Evolutionary conservation across 2,888 invertebrate genomes (phyloP).

Genomic region (Stenodera caucasica): DNA sequence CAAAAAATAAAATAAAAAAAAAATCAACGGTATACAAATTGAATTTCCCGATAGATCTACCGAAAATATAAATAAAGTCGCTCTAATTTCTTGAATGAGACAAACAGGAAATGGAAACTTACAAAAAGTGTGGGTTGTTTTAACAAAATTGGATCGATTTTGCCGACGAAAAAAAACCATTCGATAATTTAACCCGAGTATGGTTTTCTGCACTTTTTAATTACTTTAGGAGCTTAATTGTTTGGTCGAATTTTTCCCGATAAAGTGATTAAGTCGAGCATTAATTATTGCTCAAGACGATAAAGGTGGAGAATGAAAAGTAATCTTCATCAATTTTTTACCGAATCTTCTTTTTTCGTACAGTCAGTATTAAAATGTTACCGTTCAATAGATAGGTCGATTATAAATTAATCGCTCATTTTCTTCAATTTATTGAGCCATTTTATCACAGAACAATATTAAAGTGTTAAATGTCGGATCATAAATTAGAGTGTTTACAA

Average conservation of each 20-base stretch:
- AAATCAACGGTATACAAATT: slow-evolving; percentile 30
- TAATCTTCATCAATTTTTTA: too few relatives aligned
- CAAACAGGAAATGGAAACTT: not conserved
- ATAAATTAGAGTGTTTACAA: slow-evolving; percentile 9
- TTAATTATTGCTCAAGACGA: slow-evolving; percentile 11
- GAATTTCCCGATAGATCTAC: slow-evolving; percentile 24
- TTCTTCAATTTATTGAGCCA: not conserved
- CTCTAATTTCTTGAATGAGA: not conserved
- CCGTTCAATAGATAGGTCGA: not conserved
- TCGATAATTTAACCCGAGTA: not conserved
- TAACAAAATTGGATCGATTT: not conserved
- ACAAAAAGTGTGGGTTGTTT: not conserved
- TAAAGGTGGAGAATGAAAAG: too few relatives aligned
- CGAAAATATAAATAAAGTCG: slow-evolving; percentile 15
- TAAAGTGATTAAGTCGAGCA: slow-evolving; percentile 11
- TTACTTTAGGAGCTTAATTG: slow-evolving; percentile 8
- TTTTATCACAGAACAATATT: not conserved
- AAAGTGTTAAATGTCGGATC: not conserved
- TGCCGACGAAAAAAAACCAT: not conserved
- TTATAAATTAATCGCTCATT: not conserved
- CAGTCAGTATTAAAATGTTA: too few relatives aligned
- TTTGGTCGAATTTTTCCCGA: not conserved
- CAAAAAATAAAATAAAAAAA: not conserved
- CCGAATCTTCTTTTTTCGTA: too few relatives aligned
- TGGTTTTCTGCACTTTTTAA: slow-evolving; percentile 10